A percentile compares a stretch with the other conserved stretches of the same genome.
Conservation (phyloP, 2,797 vertebrate species). For the Caiman crocodilus region DNA sequence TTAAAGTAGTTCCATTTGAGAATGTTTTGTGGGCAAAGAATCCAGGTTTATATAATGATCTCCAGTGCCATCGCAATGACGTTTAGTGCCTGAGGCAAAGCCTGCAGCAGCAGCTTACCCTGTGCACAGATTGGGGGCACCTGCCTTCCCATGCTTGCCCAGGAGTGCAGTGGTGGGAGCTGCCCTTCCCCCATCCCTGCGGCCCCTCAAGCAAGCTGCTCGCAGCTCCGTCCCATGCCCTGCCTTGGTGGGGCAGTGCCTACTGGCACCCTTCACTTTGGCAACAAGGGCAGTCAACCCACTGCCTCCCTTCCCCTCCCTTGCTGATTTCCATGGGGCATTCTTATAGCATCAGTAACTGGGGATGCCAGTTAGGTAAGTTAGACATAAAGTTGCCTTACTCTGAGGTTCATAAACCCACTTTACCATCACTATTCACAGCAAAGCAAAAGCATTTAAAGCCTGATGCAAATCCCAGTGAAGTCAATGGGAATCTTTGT, state of each 20-base stretch:
- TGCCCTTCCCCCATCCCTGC: no score
- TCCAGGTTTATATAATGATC: conserved; percentile 23
- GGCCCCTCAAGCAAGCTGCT: no score
- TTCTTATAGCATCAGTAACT: not conserved
- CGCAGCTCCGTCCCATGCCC: no score
- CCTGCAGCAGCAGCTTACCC: no score
- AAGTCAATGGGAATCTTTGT: conserved; percentile 70
- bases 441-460: not conserved
- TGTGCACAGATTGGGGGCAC: no score
- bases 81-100: no score
- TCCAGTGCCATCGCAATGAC: not conserved
- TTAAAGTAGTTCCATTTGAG: conserved; percentile 50
- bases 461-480: conserved; percentile 21
- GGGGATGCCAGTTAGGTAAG: not conserved
- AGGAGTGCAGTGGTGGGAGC: no score
- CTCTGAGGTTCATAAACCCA: not conserved
- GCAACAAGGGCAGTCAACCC: no score
- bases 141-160: no score
- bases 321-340: not conserved
- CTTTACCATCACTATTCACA: not conserved
- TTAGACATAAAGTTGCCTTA: not conserved
- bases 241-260: no score
- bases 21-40: not conserved
- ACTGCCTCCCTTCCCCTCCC: no score
- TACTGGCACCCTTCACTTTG: no score